phyloP scores from a whole-genome alignment of 2,888 invertebrate genomes.

The Bimastos eiseni region DNA sequence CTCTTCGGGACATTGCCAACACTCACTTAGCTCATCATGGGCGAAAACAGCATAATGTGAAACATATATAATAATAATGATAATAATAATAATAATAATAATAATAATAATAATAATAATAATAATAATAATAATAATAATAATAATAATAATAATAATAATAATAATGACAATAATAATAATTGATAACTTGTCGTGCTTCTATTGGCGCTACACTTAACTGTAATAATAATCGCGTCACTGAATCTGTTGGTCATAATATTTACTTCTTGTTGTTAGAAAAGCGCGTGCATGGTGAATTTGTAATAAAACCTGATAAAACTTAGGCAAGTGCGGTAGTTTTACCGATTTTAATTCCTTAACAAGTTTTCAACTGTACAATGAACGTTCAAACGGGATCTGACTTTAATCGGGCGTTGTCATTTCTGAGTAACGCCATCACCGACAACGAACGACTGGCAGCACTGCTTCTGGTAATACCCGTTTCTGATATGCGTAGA shows the following conservation, averaged over 20 bases:
- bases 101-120: too few species aligned
- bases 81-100: too few species aligned
- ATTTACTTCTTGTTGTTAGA: background rate
- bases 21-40: too few species aligned
- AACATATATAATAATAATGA: too few species aligned
- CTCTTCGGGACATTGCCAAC: too few species aligned
- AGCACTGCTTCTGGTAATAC: background rate
- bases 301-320: background rate
- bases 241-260: background rate
- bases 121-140: too few species aligned
- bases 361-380: background rate
- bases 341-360: background rate
- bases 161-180: too few species aligned
- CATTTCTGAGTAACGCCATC: background rate
- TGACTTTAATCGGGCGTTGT: background rate
- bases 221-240: background rate
- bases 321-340: background rate
- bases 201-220: background rate
- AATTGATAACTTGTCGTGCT: background rate
- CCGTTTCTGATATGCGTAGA: background rate
- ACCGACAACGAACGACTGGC: constrained; percentile 1
- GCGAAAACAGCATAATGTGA: too few species aligned
- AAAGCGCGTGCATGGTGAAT: background rate
- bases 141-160: too few species aligned
- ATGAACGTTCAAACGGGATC: background rate